Base-by-base conservation (phyloP, 64 coral and sea anemone genomes). In the Acropora yongei region DNA sequence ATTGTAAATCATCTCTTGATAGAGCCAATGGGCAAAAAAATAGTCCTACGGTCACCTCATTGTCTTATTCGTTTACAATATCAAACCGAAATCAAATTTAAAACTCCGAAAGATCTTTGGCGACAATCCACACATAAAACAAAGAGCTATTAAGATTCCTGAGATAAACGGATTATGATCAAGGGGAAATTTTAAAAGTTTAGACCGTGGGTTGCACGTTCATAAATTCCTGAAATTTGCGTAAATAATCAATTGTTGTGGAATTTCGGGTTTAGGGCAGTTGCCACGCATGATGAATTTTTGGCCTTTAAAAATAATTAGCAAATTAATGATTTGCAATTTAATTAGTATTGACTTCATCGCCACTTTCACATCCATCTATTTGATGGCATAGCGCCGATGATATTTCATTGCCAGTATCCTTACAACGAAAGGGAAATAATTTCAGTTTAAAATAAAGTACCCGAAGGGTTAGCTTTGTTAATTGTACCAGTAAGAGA, bases 341-440 rank as follows among this genome's bases (percentile, higher is more conserved):
- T 20, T 67, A 84, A 84, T 84, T 84, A 84, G 14, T 19, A 20
- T 68, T 44, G 80, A 84, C 57, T 18, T 46, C 53, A 63, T 60
- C 55, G 13, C 51, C 60, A 82, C 17, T 55, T n/a, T 60, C 6
- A 47, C 1, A 2, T 42, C 8, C 44, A 14, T 13, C 3, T 1
- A 61, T 68, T 47, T 72, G 66, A 17, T n/a, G 49, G 65, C 2
- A 9, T 47, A 48, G 61, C 41, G 61, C 47, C 44, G 5, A 9
- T 13, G 16, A 63, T 13, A 63, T 44, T 84, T 84, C 6, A 8
- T 71, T 48, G 43, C 14, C 61, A 48, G 72, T 17, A 16, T 67
- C 49, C 13, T 18, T 12, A 44, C 5, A 50, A 19, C 16, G 12
- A 12, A 42, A 4, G 1, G 53, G 2, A 3, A 61, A 41, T 72